Base-by-base conservation (phyloP, 2,113 vertebrate species). In the Felis chaus region DNA sequence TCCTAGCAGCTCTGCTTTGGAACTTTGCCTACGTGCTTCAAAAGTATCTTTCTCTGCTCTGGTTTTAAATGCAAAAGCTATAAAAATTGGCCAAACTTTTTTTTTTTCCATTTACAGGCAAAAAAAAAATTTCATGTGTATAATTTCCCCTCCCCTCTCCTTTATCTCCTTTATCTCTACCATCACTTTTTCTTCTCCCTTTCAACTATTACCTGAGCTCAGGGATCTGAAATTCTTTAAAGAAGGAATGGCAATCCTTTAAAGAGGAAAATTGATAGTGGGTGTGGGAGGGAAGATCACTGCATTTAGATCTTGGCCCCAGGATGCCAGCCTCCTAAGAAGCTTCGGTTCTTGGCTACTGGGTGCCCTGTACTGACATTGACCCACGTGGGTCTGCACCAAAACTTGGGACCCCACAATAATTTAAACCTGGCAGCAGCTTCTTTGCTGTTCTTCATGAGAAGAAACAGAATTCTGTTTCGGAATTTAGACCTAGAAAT, bases 1-100 rank as follows among this genome's bases (percentile, higher is more conserved):
- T 97, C 95, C 97, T 97, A 98, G 79, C 76, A 74, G 92, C 97
- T 98, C 95, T 97, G 78, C 94, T 89, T 96, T 97, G 96, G 81
- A 91, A 57, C 78, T 96, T 97, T 95, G 98, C 85, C 96, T 66
- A 53, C 68, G 69, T 87, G 61, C 97, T 96, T 93, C 63, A 69
- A 97, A 98, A 98, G 94, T 85, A 97, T 96, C 50, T 41, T 84
- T 73, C 45, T 79, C 61, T 53, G 45, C 66, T 93, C 89, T 97
- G 66, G 66, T 89, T 69, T 97, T 94, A 69, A 92, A 89, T 29
- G 63, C 27, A 63, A 95, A 96, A 76, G 19, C 61, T 87, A 25
- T 39, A 76, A 68, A 93, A 89, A 81, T 80, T 78, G 86, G 27
- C 69, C 88, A 93, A 91, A 78, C 45, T 25, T 96, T 76, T 78